These are phyloP conservation scores for Halcyon smyrnensis DNA, from an alignment of 2,797 vertebrate species.

Conservation along the genomic window DNA sequence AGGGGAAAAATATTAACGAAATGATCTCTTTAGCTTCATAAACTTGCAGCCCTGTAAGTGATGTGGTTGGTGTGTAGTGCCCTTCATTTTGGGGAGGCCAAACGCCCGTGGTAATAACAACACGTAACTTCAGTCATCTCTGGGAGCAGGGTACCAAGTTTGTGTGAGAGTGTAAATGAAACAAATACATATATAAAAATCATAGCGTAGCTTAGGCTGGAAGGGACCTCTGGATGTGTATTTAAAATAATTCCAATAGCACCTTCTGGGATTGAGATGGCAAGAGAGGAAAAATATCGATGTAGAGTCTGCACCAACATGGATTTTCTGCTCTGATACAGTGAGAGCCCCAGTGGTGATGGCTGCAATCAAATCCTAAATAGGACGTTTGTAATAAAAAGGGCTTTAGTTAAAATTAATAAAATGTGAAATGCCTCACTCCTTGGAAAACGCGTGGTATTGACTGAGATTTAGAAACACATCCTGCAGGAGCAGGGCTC, in stretches of 20 bases:
- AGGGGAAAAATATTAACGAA: not conserved
- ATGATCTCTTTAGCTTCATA: not conserved
- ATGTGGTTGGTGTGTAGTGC: not conserved
- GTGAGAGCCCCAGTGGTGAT: slow-evolving; percentile 46
- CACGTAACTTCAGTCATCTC: not conserved
- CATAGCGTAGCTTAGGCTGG: not conserved
- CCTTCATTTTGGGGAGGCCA: not conserved
- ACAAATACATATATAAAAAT: not conserved
- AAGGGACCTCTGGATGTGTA: not conserved
- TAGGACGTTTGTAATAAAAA: slow-evolving; percentile 80
- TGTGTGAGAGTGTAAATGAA: not conserved
- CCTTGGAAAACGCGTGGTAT: slow-evolving; percentile 83
- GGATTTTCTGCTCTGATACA: slow-evolving; percentile 46
- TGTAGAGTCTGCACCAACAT: not conserved
- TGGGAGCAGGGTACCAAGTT: not conserved
- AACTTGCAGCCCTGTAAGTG: not conserved
- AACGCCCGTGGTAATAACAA: not conserved
- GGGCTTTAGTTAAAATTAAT: slow-evolving; percentile 84
- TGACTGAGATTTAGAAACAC: slow-evolving; percentile 87
- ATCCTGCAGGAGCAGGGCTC: slow-evolving; percentile 85
- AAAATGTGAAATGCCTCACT: slow-evolving; percentile 74
- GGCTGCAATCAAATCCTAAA: slow-evolving; percentile 79
- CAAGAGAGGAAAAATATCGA: slow-evolving; percentile 19
- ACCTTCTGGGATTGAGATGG: slow-evolving; percentile 20
- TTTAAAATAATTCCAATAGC: not conserved